A percentile compares a stretch with the other conserved stretches of the same genome.
phyloP scores from a whole-genome alignment of 2,797 vertebrate genomes.

The Rhodeus uyekii region DNA sequence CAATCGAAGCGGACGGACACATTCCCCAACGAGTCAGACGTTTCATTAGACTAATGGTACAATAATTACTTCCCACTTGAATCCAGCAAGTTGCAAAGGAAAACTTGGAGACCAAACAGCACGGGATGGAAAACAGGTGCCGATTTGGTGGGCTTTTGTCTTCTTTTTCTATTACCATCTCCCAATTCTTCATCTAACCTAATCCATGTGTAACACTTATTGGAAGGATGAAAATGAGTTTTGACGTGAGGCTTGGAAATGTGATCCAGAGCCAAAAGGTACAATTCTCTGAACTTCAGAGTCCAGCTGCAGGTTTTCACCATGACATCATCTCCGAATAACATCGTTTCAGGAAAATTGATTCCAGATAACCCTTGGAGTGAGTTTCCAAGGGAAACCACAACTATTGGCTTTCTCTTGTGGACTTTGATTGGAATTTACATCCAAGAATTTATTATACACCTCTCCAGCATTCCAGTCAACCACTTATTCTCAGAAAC shows the following conservation, averaged over 20 bases:
- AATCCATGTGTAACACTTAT: slow-evolving; percentile 55
- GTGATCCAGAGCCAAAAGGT: slow-evolving; percentile 54
- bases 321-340: slow-evolving; percentile 59
- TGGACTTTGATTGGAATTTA: slow-evolving; percentile 44
- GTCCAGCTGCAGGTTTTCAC: slow-evolving; percentile 48
- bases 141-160: slow-evolving; percentile 30
- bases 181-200: slow-evolving; percentile 50
- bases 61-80: slow-evolving; percentile 48
- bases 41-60: slow-evolving; percentile 38
- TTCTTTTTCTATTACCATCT: slow-evolving; percentile 35
- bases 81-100: slow-evolving; percentile 23
- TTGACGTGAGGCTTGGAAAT: slow-evolving; percentile 57
- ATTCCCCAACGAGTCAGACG: slow-evolving; percentile 11
- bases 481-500: neutral
- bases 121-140: slow-evolving; percentile 51
- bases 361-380: slow-evolving; percentile 58
- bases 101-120: slow-evolving; percentile 36
- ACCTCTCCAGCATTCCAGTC: slow-evolving; percentile 4
- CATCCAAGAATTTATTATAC: slow-evolving; percentile 38
- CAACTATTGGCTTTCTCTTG: slow-evolving; percentile 42
- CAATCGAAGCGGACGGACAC: neutral
- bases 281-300: slow-evolving; percentile 56
- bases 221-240: slow-evolving; percentile 53
- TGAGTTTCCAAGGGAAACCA: slow-evolving; percentile 43
- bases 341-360: slow-evolving; percentile 59